Evolutionary conservation across 1,140 invertebrate genomes (phyloP).

Genomic region (Adoxophyes honmai): DNA sequence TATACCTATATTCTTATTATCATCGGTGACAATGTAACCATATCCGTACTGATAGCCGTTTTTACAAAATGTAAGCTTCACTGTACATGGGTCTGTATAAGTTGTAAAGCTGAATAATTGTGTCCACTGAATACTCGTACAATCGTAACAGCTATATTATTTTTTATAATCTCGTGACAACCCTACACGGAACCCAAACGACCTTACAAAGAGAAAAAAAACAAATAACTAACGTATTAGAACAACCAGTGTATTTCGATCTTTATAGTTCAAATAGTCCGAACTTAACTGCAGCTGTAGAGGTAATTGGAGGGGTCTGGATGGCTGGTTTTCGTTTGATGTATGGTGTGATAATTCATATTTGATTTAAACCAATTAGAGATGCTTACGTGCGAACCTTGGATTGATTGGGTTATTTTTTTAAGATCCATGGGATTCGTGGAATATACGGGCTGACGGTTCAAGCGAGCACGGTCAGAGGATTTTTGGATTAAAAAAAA

Average conservation of each 20-base stretch:
- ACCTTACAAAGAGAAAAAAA: not conserved
- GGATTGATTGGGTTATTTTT: constrained; percentile 44
- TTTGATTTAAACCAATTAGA: constrained; percentile 74
- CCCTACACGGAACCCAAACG: no score
- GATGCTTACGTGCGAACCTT: constrained; percentile 64
- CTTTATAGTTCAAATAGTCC: constrained; percentile 14
- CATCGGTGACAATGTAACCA: no score
- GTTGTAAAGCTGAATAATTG: no score
- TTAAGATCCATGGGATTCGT: constrained; percentile 29
- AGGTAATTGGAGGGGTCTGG: constrained; percentile 26
- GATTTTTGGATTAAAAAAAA: constrained; percentile 26
- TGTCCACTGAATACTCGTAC: no score
- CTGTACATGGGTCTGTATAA: no score
- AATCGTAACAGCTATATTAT: no score
- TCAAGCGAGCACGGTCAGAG: not conserved
- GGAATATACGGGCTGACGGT: constrained; percentile 20
- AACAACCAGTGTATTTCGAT: constrained; percentile 22
- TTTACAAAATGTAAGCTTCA: no score
- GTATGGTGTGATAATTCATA: constrained; percentile 54
- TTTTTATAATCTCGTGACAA: no score
- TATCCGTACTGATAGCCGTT: no score
- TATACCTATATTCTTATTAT: no score
- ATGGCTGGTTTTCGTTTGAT: constrained; percentile 35
- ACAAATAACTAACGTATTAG: constrained; percentile 19
- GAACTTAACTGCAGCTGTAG: constrained; percentile 9